These are phyloP conservation scores for Acronicta aceris DNA, from an alignment of 2,888 invertebrate species.

Conservation along the genomic window DNA sequence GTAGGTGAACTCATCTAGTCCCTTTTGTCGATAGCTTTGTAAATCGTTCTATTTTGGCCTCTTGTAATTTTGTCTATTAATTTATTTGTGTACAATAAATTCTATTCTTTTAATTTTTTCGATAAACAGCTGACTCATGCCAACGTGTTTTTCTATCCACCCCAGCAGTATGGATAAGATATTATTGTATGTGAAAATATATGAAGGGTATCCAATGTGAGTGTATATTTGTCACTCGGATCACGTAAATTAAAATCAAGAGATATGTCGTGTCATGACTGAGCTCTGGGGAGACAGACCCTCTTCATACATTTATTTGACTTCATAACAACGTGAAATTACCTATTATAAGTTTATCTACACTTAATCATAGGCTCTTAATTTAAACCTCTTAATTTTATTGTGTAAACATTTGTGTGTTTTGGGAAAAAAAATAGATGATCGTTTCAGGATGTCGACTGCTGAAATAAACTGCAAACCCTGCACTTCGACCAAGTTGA, in stretches of 20 bases:
- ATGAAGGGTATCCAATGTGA: slow-evolving; percentile 20
- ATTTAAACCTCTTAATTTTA: slow-evolving; percentile 7
- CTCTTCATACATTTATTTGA: slow-evolving; percentile 49
- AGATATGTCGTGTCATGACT: slow-evolving; percentile 33
- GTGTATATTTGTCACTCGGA: slow-evolving; percentile 34
- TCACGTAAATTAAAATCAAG: slow-evolving; percentile 38
- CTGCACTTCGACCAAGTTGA: slow-evolving; percentile 28
- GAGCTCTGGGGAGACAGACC: slow-evolving; percentile 40
- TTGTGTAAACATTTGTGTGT: slow-evolving; percentile 25
- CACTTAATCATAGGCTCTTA: slow-evolving; percentile 19
- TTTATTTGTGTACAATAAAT: slow-evolving; percentile 2
- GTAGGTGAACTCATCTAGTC: too few species aligned
- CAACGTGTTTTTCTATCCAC: slow-evolving; percentile 29
- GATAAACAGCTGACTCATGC: slow-evolving; percentile 20
- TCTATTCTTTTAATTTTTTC: not conserved
- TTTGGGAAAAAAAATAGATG: slow-evolving; percentile 12
- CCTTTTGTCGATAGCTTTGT: not conserved
- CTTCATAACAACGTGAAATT: slow-evolving; percentile 41
- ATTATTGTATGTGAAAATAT: slow-evolving; percentile 31
- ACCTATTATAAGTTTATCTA: slow-evolving; percentile 26
- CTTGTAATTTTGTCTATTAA: not conserved
- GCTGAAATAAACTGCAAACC: slow-evolving; percentile 24
- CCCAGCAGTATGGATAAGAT: slow-evolving; percentile 37
- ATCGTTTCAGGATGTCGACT: slow-evolving; percentile 18
- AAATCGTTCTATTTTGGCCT: not conserved